Evolutionary conservation across 1,140 invertebrate genomes (phyloP).

Genomic region (Drepana arcuata): DNA sequence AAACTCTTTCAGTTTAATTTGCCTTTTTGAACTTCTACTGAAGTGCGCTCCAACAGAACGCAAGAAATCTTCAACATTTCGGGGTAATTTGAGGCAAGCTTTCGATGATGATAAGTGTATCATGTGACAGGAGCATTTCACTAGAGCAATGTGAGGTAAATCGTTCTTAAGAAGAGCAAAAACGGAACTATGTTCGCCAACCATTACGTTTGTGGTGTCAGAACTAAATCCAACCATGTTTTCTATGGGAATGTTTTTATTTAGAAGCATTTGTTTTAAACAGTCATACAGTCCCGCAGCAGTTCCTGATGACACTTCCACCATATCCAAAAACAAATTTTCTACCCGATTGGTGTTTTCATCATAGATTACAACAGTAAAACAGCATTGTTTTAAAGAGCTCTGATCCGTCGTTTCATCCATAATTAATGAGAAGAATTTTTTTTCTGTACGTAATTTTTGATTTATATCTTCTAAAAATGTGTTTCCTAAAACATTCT

Average conservation of each 20-base stretch:
- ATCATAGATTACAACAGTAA: constrained; percentile 2
- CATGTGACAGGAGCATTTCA: constrained; percentile 45
- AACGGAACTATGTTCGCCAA: constrained; percentile 35
- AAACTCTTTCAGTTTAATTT: constrained; percentile 35
- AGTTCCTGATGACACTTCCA: constrained; percentile 1
- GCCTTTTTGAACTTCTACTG: constrained; percentile 26
- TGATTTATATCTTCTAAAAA: not conserved
- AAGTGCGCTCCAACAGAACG: constrained; percentile 4
- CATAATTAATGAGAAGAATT: not conserved
- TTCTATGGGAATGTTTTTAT: constrained; percentile 4
- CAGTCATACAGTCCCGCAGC: constrained; percentile 1
- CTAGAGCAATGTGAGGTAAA: constrained; percentile 21
- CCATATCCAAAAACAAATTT: constrained; percentile 1
- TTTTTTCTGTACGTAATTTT: not conserved
- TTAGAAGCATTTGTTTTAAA: constrained; percentile 1
- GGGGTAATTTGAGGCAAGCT: constrained; percentile 10
- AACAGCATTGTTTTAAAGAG: not conserved
- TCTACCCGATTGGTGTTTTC: constrained; percentile 1
- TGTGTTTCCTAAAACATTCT: not conserved
- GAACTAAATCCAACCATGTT: constrained; percentile 38
- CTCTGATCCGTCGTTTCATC: not conserved
- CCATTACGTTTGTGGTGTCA: constrained; percentile 46
- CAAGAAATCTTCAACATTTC: constrained; percentile 7
- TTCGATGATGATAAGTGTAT: constrained; percentile 15
- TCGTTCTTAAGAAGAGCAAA: constrained; percentile 22